Evolutionary conservation across 2,888 invertebrate species (phyloP).

Genomic region (Harpalus rufipes): DNA sequence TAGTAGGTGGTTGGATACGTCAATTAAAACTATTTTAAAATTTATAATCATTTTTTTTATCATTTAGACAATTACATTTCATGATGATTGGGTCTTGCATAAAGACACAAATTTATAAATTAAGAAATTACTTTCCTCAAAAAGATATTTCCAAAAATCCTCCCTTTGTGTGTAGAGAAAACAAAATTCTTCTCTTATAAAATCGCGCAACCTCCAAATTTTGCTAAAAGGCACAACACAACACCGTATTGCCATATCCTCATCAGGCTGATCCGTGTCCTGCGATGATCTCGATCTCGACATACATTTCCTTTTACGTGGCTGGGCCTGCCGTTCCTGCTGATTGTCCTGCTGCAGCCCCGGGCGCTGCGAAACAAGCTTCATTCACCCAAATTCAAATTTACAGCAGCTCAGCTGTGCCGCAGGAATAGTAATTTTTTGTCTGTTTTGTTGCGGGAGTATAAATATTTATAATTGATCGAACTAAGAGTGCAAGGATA

Average conservation of each 20-base stretch:
- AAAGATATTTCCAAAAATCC: neutral
- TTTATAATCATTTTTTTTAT: too few relatives aligned
- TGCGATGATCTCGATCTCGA: slow-evolving; percentile 7
- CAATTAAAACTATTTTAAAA: too few relatives aligned
- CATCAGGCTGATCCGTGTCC: neutral
- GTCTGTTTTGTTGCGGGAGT: too few relatives aligned
- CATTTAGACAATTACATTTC: too few relatives aligned
- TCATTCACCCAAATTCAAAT: neutral
- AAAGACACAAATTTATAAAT: too few relatives aligned
- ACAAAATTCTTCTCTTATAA: neutral
- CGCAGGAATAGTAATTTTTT: too few relatives aligned
- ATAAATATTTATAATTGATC: too few relatives aligned
- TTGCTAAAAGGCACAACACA: neutral
- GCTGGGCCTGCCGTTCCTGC: slow-evolving; percentile 16
- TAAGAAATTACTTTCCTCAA: too few relatives aligned
- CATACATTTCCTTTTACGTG: slow-evolving; percentile 63
- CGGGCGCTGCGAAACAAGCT: neutral
- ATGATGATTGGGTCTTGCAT: too few relatives aligned
- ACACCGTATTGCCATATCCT: neutral
- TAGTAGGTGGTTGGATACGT: too few relatives aligned
- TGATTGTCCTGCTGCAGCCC: neutral
- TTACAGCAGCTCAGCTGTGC: neutral
- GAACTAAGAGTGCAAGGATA: too few relatives aligned
- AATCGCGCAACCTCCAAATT: neutral
- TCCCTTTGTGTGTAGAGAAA: neutral